A percentile compares a stretch with the other conserved stretches of the same genome.
Evolutionary conservation across 2,113 vertebrate species (phyloP).

Genomic region (Lampris incognitus): DNA sequence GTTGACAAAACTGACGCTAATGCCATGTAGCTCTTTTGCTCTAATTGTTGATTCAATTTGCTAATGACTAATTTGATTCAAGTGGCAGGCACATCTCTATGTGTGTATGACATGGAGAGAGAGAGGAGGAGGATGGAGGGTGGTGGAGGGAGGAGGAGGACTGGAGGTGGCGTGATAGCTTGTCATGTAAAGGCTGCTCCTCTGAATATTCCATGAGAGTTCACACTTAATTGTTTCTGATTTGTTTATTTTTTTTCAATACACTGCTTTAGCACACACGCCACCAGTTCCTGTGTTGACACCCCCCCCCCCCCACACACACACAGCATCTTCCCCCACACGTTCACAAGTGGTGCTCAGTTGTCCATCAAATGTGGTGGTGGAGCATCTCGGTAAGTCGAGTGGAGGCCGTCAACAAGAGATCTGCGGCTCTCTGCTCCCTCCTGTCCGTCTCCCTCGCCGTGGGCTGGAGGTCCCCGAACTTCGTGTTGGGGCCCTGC

Average conservation of each 20-base stretch:
- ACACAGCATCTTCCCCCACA: conserved; percentile 52
- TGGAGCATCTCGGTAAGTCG: conserved; percentile 71
- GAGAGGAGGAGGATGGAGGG: conserved; percentile 48
- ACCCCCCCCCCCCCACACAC: conserved; percentile 36
- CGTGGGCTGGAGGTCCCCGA: conserved; percentile 61
- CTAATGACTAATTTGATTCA: conserved; percentile 92
- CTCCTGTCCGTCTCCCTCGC: conserved; percentile 20
- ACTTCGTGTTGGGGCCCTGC: conserved; percentile 37
- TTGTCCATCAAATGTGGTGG: conserved; percentile 69
- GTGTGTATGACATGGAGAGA: conserved; percentile 73
- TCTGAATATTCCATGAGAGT: conserved; percentile 86
- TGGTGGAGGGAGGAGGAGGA: conserved; percentile 49
- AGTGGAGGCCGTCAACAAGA: conserved; percentile 69
- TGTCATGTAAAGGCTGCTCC: conserved; percentile 79
- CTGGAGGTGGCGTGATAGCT: conserved; percentile 78
- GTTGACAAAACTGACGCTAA: conserved; percentile 87
- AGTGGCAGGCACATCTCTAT: conserved; percentile 83
- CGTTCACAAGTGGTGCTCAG: conserved; percentile 75
- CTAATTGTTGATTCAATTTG: conserved; percentile 89
- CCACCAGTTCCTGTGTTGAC: conserved; percentile 71
- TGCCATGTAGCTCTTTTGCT: conserved; percentile 87
- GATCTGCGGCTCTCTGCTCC: conserved; percentile 40
- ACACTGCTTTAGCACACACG: conserved; percentile 75
- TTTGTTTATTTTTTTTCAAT: conserved; percentile 83
- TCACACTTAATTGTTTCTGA: conserved; percentile 86